phyloP scores from a whole-genome alignment of 2,113 vertebrate species.

The Rhinichthys klamathensis region DNA sequence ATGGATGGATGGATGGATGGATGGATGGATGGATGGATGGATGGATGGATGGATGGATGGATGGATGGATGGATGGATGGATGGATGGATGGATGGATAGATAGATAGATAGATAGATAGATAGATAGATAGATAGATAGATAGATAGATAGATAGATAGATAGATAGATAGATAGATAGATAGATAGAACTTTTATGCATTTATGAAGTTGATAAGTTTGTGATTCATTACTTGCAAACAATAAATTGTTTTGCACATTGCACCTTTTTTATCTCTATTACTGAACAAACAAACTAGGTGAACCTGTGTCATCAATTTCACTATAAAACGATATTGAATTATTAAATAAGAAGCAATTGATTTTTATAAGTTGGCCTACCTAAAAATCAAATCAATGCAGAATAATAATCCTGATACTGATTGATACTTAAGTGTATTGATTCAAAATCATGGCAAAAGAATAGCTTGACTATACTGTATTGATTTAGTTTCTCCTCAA shows the following conservation, averaged over 20 bases:
- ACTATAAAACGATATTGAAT: background rate
- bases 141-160: too few relatives aligned
- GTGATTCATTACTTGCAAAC: background rate
- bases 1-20: too few relatives aligned
- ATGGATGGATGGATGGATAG: too few relatives aligned
- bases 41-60: too few relatives aligned
- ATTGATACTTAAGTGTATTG: background rate
- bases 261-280: background rate
- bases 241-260: background rate
- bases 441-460: background rate
- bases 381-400: background rate
- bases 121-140: too few relatives aligned
- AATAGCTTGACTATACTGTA: background rate
- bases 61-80: too few relatives aligned
- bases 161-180: too few relatives aligned
- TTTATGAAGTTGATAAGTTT: too few relatives aligned
- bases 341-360: background rate
- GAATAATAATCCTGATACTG: constrained; percentile 10
- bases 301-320: background rate
- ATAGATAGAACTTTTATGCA: too few relatives aligned
- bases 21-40: too few relatives aligned
- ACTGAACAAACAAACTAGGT: background rate
- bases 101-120: too few relatives aligned
- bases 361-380: background rate
- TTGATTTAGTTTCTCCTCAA: constrained; percentile 9